These are phyloP conservation scores for Xiphorhynchus elegans DNA, from an alignment of 2,113 vertebrate species.

Conservation along the genomic window DNA sequence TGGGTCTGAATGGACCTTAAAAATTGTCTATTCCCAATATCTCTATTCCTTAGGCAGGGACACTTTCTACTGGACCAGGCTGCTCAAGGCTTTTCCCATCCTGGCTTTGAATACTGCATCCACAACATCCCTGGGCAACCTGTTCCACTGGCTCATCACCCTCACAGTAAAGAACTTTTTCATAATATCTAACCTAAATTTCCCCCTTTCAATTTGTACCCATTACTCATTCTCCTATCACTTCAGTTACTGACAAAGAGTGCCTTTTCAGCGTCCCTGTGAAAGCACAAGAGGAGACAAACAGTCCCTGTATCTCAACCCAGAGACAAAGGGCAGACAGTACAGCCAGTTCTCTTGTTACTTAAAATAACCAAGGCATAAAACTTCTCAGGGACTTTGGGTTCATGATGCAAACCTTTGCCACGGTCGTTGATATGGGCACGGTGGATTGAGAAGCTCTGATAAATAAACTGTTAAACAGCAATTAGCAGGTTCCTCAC, in stretches of 20 bases:
- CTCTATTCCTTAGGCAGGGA: background rate
- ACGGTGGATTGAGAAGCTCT: background rate
- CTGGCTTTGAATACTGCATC: background rate
- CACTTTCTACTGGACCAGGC: background rate
- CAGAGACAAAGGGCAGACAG: background rate
- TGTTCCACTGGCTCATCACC: background rate
- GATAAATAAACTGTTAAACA: background rate
- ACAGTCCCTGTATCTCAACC: background rate
- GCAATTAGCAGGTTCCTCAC: background rate
- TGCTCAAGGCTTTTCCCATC: background rate
- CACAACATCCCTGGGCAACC: background rate
- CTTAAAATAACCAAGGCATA: background rate
- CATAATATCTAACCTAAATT: background rate
- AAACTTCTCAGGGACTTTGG: background rate
- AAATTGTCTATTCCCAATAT: background rate
- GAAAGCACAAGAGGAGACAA: background rate
- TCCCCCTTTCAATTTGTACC: background rate
- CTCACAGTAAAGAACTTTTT: background rate
- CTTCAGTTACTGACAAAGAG: background rate
- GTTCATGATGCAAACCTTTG: background rate
- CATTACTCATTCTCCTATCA: too few relatives aligned
- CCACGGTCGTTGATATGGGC: background rate
- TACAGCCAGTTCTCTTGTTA: fast-evolving
- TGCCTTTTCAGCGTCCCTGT: background rate
- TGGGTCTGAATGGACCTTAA: background rate